Evolutionary conservation across 92 coral and sea anemone genomes (phyloP).

Genomic region (Zoanthus sansibaricus): DNA sequence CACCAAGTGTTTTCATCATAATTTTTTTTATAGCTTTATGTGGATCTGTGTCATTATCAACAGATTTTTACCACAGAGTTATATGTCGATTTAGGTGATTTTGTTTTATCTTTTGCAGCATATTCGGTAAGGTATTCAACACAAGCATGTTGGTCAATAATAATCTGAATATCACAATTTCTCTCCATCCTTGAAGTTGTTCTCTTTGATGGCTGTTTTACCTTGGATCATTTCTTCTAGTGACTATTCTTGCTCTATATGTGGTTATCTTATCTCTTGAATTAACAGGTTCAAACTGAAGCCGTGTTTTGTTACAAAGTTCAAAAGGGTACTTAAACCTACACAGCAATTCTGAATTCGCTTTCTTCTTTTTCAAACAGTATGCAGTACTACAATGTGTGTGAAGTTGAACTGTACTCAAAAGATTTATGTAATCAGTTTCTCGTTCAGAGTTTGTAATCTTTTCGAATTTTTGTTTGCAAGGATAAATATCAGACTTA

Average conservation of each 20-base stretch:
- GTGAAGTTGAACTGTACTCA: constrained; percentile 23
- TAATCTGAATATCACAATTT: too few species aligned
- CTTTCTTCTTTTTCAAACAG: constrained; percentile 1
- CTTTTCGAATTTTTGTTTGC: not conserved
- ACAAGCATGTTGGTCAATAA: too few species aligned
- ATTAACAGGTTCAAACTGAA: constrained; percentile 2
- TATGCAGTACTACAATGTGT: constrained; percentile 22
- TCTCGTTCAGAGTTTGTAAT: constrained; percentile 22
- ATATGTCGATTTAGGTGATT: too few species aligned
- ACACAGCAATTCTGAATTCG: constrained; percentile 6
- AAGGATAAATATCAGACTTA: constrained; percentile 29
- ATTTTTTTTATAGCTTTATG: too few species aligned
- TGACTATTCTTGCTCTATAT: not conserved
- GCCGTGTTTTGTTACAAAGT: constrained; percentile 3
- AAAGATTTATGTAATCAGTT: constrained; percentile 15
- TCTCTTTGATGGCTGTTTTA: not conserved
- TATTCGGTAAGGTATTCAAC: too few species aligned
- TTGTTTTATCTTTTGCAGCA: too few species aligned
- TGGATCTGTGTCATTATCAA: too few species aligned
- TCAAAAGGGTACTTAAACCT: constrained; percentile 3
- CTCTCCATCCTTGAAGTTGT: not conserved
- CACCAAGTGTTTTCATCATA: too few species aligned
- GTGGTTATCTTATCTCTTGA: not conserved
- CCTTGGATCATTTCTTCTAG: constrained; percentile 1
- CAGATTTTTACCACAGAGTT: too few species aligned